Evolutionary conservation across 2,888 invertebrate species (phyloP), one percentile per base, ranked within the genome.

Genomic region (Pristionchus japonicus): DNA sequence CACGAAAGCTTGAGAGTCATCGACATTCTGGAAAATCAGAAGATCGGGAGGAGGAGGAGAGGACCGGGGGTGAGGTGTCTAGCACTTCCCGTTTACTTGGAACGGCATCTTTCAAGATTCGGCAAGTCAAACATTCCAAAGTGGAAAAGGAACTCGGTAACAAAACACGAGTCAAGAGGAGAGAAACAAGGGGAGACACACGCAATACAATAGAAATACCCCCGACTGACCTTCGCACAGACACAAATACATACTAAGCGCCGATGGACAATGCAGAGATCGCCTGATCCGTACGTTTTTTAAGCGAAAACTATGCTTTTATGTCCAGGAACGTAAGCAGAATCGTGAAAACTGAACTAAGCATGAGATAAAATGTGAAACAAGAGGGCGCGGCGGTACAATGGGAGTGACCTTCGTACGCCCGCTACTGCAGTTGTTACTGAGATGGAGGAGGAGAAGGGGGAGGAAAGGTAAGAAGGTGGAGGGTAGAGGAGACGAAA

Each of bases 361-460:
- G 37, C 40, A 70, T 37, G 37, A 37, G n/a, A n/a, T n/a, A n/a
- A n/a, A n/a, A n/a, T n/a, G 70, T 6, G 37, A 70, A 70, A 70
- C 40, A 70, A 70, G 37, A 23, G 67, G 34, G 67, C 67, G 34
- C 34, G 70, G 2, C 37, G 15, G 31, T 37, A 15, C 70, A 70
- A 37, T 17, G 31, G 70, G 52, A 57, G 3, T 70, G 70, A 70
- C 70, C 70, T 70, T 70, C 70, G 70, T 31, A 1, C 11, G 27
- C 34, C 70, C 70, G 70, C 37, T 70, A 70, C 70, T 70, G 70
- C 70, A 70, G 70, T 70, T 31, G 43, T 43, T 43, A 43, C 34
- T 34, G 17, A 31, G 64, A 34, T 31, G 31, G 31, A 31, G 31
- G 31, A 31, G 3, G 64, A 31, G 31, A 34, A 34, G 70, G 37